Evolutionary conservation across 2,113 vertebrate genomes (phyloP).

Genomic region (Zosterops lateralis): DNA sequence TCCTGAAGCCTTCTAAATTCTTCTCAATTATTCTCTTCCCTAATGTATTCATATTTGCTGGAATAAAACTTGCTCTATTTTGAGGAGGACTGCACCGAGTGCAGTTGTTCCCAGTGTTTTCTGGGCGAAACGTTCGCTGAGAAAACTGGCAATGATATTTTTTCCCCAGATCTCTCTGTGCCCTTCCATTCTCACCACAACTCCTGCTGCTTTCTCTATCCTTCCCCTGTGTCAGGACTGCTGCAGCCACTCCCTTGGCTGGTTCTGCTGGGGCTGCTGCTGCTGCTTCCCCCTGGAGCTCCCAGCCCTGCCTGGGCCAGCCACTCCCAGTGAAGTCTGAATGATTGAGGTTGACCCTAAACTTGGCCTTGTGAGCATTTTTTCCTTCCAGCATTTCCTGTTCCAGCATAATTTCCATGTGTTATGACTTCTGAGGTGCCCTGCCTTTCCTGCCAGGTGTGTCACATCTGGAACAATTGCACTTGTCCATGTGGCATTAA

Average conservation of each 20-base stretch:
- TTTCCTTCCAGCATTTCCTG: background rate
- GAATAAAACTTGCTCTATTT: background rate
- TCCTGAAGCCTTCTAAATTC: background rate
- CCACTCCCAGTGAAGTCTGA: background rate
- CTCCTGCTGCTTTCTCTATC: background rate
- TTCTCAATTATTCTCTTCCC: slow-evolving; percentile 17
- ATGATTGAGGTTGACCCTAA: background rate
- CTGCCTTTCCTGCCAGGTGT: background rate
- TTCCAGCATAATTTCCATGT: background rate
- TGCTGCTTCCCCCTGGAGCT: background rate
- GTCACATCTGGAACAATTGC: background rate
- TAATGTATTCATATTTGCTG: slow-evolving; percentile 16
- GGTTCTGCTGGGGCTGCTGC: background rate
- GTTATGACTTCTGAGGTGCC: rapidly evolving
- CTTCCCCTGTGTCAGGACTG: background rate
- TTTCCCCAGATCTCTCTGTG: background rate
- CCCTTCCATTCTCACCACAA: background rate
- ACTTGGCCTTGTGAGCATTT: background rate
- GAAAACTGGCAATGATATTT: background rate
- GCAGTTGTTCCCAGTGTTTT: background rate
- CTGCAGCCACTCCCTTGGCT: background rate
- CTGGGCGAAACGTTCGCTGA: background rate
- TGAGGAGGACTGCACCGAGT: background rate
- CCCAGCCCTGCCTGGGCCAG: background rate
- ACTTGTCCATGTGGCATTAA: background rate